Base-by-base conservation (phyloP, 2,113 vertebrate genomes). In the Hemiscyllium ocellatum region DNA sequence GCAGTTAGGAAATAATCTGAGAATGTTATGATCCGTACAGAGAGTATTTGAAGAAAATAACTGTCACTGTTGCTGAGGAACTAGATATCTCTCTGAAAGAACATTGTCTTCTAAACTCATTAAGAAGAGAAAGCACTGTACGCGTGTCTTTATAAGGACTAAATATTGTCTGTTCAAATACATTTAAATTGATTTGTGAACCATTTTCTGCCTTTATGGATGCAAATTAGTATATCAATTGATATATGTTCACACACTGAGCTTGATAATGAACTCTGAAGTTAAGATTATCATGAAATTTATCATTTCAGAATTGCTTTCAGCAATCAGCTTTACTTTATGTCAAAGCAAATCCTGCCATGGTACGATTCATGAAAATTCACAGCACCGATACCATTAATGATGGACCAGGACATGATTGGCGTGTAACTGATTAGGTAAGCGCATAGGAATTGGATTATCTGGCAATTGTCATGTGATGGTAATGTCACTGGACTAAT, bases 181-280 rank as follows among this genome's bases (percentile, higher is more conserved):
- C 93, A 50, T 95, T 95, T 95, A 72, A 70, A 42, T 95, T 95
- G 93, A 95, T 95, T 72, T 95, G 93, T 95, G 93, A 69, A 69
- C 93, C 8, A 22, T 70, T 95, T 95, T 50, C 22, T 47, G 68
- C 93, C 68, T 95, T 70, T 95, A 72, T 95, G 22, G 29, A 95
- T 95, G 93, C 69, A 95, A 95, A 95, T 70, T 93, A 93, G 89
- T 95, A 50, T 70, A 95, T 95, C 93, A 95, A 95, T 95, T 72
- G 93, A 70, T 70, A 42, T 95, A 42, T 37, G 68, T 95, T 95
- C 93, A 70, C 37, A 70, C 22, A 50, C 93, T 26, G 8, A 69
- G 89, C 61, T 61, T 93, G 66, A 90, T 93, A 93, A 93, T 68
- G 89, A 93, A 93, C 89, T 93, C 65, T 13, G 93, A 70, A 50